Conservation (phyloP, 2,888 invertebrate genomes). For the Napeogenes inachia region DNA sequence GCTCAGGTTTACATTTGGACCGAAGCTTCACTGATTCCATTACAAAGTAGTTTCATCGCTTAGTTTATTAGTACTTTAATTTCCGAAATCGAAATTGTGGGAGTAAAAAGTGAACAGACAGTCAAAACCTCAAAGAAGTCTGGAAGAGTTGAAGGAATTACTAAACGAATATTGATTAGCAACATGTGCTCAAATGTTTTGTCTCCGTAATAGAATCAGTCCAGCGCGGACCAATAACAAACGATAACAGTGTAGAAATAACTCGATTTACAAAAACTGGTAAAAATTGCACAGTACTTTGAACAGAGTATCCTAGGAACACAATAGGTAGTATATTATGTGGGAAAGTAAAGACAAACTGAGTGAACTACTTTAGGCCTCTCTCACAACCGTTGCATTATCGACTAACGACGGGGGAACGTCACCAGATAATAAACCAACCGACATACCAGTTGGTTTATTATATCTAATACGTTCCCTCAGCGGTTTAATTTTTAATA, state of each 20-base stretch:
- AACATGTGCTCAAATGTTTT: background rate
- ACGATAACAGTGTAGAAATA: constrained; percentile 61
- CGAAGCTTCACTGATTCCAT: constrained; percentile 18
- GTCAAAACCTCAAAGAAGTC: background rate
- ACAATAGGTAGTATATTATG: constrained; percentile 67
- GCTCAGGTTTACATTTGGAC: constrained; percentile 29
- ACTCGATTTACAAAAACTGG: constrained; percentile 39
- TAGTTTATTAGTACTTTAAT: background rate
- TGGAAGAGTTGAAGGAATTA: too few relatives aligned
- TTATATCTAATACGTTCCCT: background rate
- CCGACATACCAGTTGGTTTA: background rate
- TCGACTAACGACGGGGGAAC: constrained; percentile 18
- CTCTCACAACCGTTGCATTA: constrained; percentile 71
- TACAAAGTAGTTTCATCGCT: background rate
- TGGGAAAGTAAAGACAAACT: constrained; percentile 50
- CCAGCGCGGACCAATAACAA: constrained; percentile 40
- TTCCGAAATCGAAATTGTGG: background rate
- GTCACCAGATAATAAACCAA: background rate
- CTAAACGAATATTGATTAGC: constrained; percentile 25
- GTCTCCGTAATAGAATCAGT: constrained; percentile 35
- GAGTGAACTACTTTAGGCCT: constrained; percentile 70
- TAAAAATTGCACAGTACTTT: constrained; percentile 53
- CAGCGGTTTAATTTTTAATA: constrained; percentile 19
- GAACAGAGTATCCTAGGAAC: constrained; percentile 58
- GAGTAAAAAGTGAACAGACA: background rate